phyloP scores from a whole-genome alignment of 2,113 vertebrate genomes.

The Lepus europaeus region DNA sequence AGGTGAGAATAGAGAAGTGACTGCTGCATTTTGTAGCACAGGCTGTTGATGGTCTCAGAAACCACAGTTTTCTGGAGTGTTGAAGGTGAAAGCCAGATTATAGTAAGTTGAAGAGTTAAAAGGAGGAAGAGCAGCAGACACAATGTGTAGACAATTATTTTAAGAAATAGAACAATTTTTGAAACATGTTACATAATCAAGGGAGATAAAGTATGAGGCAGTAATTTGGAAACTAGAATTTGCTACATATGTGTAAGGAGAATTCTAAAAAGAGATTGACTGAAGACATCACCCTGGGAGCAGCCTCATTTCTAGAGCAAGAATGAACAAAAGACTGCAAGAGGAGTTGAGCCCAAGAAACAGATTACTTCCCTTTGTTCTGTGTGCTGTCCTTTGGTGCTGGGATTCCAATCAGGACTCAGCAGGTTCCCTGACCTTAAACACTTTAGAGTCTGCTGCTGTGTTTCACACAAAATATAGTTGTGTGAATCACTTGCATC shows the following conservation, averaged over 20 bases:
- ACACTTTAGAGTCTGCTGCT: not conserved
- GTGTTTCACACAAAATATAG: constrained; percentile 48
- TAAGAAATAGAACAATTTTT: constrained; percentile 28
- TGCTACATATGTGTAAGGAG: constrained; percentile 31
- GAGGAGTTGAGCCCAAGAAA: not conserved
- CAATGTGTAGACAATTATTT: not conserved
- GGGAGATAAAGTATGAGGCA: constrained; percentile 16
- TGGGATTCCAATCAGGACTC: not conserved
- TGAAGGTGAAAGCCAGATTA: constrained; percentile 48
- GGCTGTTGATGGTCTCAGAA: constrained; percentile 20
- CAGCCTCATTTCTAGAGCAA: constrained; percentile 17
- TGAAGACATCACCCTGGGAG: not conserved
- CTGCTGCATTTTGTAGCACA: constrained; percentile 18
- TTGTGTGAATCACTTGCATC: constrained; percentile 1
- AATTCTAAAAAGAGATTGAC: constrained; percentile 32
- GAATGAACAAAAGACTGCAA: constrained; percentile 15
- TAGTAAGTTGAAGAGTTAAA: constrained; percentile 39
- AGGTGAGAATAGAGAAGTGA: constrained; percentile 58
- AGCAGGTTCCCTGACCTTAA: not conserved
- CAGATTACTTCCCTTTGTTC: not conserved
- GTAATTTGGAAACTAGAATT: constrained; percentile 42
- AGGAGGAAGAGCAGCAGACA: constrained; percentile 38
- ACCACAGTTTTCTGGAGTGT: constrained; percentile 7
- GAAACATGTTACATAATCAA: not conserved
- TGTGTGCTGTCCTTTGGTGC: not conserved